Evolutionary conservation across 2,888 invertebrate genomes (phyloP).

Genomic region (Leucozona laternaria): DNA sequence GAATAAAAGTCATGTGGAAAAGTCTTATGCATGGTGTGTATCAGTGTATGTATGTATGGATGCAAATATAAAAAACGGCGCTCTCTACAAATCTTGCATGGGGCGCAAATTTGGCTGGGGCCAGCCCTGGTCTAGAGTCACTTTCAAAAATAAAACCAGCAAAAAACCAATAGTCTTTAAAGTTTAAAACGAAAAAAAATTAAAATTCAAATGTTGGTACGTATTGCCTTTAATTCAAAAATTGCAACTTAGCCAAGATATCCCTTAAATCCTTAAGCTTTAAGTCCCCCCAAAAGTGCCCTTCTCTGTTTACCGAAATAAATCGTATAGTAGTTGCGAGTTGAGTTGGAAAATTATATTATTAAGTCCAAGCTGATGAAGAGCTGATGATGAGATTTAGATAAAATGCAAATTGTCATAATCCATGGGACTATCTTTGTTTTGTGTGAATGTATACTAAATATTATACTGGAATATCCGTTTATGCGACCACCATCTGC

Average conservation of each 20-base stretch:
- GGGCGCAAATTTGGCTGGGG: too few species aligned
- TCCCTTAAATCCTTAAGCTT: constrained; percentile 14
- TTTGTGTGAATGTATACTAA: constrained; percentile 13
- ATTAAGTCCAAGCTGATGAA: constrained; percentile 30
- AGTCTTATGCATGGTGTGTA: too few species aligned
- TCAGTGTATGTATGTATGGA: too few species aligned
- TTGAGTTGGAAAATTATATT: not conserved
- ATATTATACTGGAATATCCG: constrained; percentile 13
- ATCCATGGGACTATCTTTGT: constrained; percentile 42
- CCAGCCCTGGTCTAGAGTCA: too few species aligned
- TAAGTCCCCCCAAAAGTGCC: not conserved
- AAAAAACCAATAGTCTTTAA: too few species aligned
- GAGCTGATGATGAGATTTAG: constrained; percentile 34
- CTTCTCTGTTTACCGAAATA: not conserved
- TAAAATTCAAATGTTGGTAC: not conserved
- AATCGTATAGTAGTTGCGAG: not conserved
- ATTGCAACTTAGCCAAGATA: constrained; percentile 10
- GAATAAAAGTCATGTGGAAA: too few species aligned
- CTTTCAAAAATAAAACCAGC: not conserved
- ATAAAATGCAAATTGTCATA: constrained; percentile 44
- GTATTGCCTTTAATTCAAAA: not conserved
- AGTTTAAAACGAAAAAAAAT: too few species aligned
- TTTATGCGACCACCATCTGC: constrained; percentile 33
- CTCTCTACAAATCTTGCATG: too few species aligned
- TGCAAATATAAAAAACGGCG: too few species aligned